Evolutionary conservation across 2,888 invertebrate species (phyloP), one percentile per base, ranked within the genome.

Genomic region (Agapetus fuscipes): DNA sequence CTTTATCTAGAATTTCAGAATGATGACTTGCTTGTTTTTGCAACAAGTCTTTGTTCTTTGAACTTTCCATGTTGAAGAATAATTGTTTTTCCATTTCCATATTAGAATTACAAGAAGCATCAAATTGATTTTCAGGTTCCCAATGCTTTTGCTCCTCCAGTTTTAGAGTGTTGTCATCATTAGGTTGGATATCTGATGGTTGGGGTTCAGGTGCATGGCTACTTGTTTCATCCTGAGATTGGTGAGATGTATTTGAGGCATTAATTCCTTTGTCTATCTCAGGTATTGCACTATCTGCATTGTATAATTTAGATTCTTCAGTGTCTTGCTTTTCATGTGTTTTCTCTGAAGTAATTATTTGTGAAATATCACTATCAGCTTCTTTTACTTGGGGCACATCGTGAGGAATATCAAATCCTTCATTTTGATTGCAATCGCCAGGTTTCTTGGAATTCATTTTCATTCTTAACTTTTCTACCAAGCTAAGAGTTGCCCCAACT

Each of bases 381-480:
- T 44, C 46, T 25, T 44, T 46, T n/a, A 33, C 16, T 30, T 46
- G 43, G 35, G 15, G 20, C 34, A 66, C 60, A 35, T 71, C 70
- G 42, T 62, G 58, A n/a, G n/a, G n/a, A n/a, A n/a, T n/a, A 39
- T 64, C 61, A 12, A 65, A 53, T 49, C 67, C 59, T 39, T 68
- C 69, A 52, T 67, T 66, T 50, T 63, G 63, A 54, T 67, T 76
- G 39, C 71, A 72, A 26, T 68, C 56, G 37, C 66, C 70, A 12
- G 77, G 73, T 58, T 80, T 83, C 55, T 82, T 80, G 20, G 70
- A 69, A 45, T 71, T 73, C 52, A 83, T 66, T 54, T 80, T 79
- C 72, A 80, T 74, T 33, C 89, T 71, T 12, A 91, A 63, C 54
- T 90, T 86, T 54, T 89, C 86, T 3, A 91, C 84, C 17, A 91